Percentiles rank a stretch among this genome's conserved stretches.
phyloP scores from a whole-genome alignment of 2,797 vertebrate genomes.

The Pseudotriccus pelzelni region DNA sequence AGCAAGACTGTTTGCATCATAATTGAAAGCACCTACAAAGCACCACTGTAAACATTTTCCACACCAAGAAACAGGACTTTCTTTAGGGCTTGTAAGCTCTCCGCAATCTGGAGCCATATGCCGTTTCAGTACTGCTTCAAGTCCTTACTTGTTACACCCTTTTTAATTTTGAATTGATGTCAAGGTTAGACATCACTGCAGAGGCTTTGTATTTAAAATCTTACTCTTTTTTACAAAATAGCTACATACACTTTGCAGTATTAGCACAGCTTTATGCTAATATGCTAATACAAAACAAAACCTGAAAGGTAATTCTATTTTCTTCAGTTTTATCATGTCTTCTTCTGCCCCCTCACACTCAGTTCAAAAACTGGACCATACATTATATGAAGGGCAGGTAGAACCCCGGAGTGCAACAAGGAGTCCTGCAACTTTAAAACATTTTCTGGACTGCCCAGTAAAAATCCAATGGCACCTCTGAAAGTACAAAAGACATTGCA shows the following conservation, averaged over 20 bases:
- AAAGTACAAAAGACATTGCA: not conserved
- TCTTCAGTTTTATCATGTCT: not conserved
- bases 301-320: not conserved
- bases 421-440: not conserved
- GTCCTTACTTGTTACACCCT: constrained; percentile 32
- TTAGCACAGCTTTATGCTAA: not conserved
- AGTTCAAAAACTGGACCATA: not conserved
- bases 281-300: not conserved
- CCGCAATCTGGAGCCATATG: constrained; percentile 62
- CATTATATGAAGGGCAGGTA: not conserved
- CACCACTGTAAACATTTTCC: constrained; percentile 52
- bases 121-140: constrained; percentile 26
- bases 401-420: not conserved
- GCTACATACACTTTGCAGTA: not conserved
- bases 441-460: not conserved
- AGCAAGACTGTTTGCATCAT: not conserved
- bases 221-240: not conserved
- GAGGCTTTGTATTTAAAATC: constrained; percentile 11
- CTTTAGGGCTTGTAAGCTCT: constrained; percentile 46
- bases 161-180: constrained; percentile 30
- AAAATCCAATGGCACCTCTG: not conserved
- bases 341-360: not conserved
- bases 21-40: constrained; percentile 51
- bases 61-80: constrained; percentile 34
- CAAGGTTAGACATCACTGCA: constrained; percentile 45